These are phyloP conservation scores for Drosophila diplacantha DNA, from an alignment of 2,888 invertebrate genomes.

Conservation along the genomic window DNA sequence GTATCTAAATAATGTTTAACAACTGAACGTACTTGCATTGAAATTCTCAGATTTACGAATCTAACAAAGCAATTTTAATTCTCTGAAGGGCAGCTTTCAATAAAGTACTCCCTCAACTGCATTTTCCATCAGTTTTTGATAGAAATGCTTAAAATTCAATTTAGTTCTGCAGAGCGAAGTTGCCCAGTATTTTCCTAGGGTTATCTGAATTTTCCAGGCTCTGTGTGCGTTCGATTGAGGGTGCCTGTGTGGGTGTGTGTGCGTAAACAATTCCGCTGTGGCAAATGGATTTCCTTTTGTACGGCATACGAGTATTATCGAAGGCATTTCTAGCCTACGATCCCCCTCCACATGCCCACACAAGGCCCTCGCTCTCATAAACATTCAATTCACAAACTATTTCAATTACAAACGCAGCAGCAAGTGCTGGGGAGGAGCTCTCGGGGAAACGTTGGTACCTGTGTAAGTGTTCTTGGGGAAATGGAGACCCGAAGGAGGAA, in stretches of 20 bases:
- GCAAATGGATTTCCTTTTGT: constrained; percentile 71
- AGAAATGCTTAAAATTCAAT: constrained; percentile 11
- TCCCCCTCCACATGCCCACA: constrained; percentile 6
- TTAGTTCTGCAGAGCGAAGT: constrained; percentile 9
- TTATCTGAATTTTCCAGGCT: constrained; percentile 9
- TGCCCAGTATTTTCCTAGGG: constrained; percentile 1
- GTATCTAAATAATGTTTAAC: neutral
- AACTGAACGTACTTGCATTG: neutral
- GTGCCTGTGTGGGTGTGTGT: constrained; percentile 18
- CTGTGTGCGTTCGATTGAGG: constrained; percentile 4
- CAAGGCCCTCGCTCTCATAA: constrained; percentile 9
- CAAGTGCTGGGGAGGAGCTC: constrained; percentile 19
- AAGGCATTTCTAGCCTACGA: constrained; percentile 50
- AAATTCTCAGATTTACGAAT: neutral
- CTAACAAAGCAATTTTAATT: neutral
- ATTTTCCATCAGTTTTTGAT: constrained; percentile 4
- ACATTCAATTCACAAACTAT: constrained; percentile 59
- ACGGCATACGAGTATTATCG: constrained; percentile 42
- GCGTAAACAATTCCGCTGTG: constrained; percentile 59
- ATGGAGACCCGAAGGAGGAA: neutral
- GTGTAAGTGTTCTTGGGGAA: constrained; percentile 13
- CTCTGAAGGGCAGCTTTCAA: neutral
- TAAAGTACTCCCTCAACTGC: neutral
- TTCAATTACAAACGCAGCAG: constrained; percentile 61
- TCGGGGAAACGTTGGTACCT: constrained; percentile 23